These are phyloP conservation scores for Sebastes oblongus DNA, from an alignment of 2,797 vertebrate species.

Conservation along the genomic window DNA sequence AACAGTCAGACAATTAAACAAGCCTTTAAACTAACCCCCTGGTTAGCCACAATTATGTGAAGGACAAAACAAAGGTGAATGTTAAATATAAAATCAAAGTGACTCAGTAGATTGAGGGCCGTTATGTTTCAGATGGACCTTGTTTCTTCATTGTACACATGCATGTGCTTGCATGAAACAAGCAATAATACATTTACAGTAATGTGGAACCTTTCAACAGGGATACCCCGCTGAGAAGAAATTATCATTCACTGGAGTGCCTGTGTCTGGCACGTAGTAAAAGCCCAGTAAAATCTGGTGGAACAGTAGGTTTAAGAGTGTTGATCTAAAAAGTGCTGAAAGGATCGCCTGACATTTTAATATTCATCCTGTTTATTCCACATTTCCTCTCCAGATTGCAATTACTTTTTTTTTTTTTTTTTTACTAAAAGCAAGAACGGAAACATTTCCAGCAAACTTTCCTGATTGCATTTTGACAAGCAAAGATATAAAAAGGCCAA, in stretches of 20 bases:
- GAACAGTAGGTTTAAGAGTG: slow-evolving; percentile 12
- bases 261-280: background rate
- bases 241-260: slow-evolving; percentile 13
- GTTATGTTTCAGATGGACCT: background rate
- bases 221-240: slow-evolving; percentile 39
- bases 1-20: background rate
- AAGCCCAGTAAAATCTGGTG: background rate
- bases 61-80: background rate
- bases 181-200: slow-evolving; percentile 17
- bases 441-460: slow-evolving; percentile 5
- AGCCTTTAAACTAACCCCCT: background rate
- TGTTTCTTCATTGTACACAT: background rate
- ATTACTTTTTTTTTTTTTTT: background rate
- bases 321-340: background rate
- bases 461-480: slow-evolving; percentile 27
- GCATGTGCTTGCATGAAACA: slow-evolving; percentile 6
- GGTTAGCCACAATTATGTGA: background rate
- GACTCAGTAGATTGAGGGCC: background rate
- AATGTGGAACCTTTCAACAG: slow-evolving; percentile 49
- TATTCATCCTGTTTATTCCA: slow-evolving; percentile 32
- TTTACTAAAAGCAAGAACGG: background rate
- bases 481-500: background rate
- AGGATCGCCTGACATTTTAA: slow-evolving; percentile 47
- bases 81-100: background rate
- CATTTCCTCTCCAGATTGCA: background rate